Evolutionary conservation across 2,797 vertebrate species (phyloP), one percentile per base, ranked within the genome.

Genomic region (Crocidura indochinensis): DNA sequence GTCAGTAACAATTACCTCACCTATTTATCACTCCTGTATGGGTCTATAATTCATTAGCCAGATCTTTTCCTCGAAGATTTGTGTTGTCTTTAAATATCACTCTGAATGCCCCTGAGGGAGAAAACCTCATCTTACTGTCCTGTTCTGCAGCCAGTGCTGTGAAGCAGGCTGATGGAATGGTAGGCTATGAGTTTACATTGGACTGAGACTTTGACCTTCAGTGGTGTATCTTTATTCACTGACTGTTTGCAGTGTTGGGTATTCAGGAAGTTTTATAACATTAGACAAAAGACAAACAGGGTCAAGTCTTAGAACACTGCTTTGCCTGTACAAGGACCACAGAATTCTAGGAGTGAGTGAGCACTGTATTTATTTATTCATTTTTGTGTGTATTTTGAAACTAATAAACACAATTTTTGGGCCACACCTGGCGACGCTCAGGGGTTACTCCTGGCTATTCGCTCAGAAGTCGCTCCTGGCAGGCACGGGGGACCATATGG

Each of bases 11-110:
- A 26, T 7, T n/a, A 75, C 71, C 19, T 46, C 14, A 71, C 14
- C 29, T 84, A 73, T 87, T 53, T 78, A 38, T 97, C 14, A 96
- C 31, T 95, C 87, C 62, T 3, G 38, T 6, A 82, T 64, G 98
- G 99, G 83, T 98, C 31, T 99, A 99, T 94, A 98, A 98, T 86
- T 97, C 96, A 2, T 0, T 96, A 65, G 46, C 93, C 85, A 98
- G 71, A 84, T 67, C 92, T 3, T 99, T 98, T 85, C 99, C 99
- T 71, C 97, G 98, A 0, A 98, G 99, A 27, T 99, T 99, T 91
- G 98, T 99, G 75, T 98, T 99, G 91, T 99, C 99, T 4, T 97
- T 99, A 26, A 46, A 97, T 0, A 96, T 99, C 91, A 98, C 93
- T 83, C 44, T 75, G 72, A 96, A 98, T 46, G 98, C 97, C 0